Evolutionary conservation across 2,113 vertebrate species (phyloP).

Genomic region (Leucosticte australis): DNA sequence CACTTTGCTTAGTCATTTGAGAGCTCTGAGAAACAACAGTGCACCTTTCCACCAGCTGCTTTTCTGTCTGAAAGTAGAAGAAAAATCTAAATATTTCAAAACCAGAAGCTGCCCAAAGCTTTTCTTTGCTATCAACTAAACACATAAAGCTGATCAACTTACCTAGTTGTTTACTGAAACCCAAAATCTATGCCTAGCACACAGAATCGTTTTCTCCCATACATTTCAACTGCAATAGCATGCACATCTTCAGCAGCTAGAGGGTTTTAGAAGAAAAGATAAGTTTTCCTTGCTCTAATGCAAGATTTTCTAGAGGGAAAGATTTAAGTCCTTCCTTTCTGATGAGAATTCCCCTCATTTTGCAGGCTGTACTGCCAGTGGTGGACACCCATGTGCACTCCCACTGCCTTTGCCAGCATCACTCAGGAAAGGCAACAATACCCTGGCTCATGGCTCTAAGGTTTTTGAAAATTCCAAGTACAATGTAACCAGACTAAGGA

Average conservation of each 20-base stretch:
- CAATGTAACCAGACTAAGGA: background rate
- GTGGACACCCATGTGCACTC: background rate
- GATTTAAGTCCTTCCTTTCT: background rate
- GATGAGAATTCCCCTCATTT: background rate
- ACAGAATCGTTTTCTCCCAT: background rate
- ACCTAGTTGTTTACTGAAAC: background rate
- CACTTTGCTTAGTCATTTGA: background rate
- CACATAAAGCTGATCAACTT: background rate
- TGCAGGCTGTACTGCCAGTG: background rate
- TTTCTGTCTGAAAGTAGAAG: background rate
- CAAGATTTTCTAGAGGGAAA: background rate
- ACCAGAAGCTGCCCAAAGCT: background rate
- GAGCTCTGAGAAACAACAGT: background rate
- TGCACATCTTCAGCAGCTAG: background rate
- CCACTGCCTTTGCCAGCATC: background rate
- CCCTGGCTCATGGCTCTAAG: fast-evolving
- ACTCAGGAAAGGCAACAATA: background rate
- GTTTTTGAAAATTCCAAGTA: background rate
- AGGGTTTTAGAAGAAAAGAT: background rate
- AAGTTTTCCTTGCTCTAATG: background rate
- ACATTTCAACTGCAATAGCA: background rate
- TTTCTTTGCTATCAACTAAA: background rate
- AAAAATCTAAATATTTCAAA: background rate
- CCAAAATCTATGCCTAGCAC: background rate
- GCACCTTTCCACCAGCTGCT: background rate